These are phyloP conservation scores for Agapostemon virescens DNA, from an alignment of 2,888 invertebrate genomes.

Conservation along the genomic window DNA sequence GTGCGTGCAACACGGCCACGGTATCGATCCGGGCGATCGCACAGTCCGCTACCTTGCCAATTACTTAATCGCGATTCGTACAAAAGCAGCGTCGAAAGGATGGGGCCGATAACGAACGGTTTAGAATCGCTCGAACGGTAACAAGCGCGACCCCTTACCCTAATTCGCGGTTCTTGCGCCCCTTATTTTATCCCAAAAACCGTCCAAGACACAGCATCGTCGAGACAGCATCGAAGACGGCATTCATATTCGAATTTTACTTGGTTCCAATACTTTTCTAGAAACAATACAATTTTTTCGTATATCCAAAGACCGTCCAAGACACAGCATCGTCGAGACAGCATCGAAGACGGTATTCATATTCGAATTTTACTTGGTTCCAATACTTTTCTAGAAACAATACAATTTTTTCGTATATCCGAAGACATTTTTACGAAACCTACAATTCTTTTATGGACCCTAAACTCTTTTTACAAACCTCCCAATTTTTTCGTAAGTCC, in stretches of 20 bases:
- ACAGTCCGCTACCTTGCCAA: constrained; percentile 55
- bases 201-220: background rate
- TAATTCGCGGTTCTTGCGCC: background rate
- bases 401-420: no score
- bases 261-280: no score
- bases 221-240: background rate
- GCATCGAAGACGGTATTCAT: background rate
- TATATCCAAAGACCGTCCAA: background rate
- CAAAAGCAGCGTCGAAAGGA: constrained; percentile 40
- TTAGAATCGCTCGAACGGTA: constrained; percentile 27
- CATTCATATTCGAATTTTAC: background rate
- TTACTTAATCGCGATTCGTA: constrained; percentile 58
- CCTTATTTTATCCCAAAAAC: background rate
- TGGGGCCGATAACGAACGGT: constrained; percentile 12
- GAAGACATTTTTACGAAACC: no score
- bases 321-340: accelerated
- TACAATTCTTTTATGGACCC: no score
- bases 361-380: no score
- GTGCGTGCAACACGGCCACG: constrained; percentile 52
- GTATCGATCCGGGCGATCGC: constrained; percentile 53
- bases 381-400: no score
- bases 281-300: no score
- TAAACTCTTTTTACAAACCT: no score
- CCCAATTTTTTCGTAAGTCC: no score
- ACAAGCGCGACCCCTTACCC: constrained; percentile 1